Evolutionary conservation across 2,113 vertebrate species (phyloP), one percentile per base, ranked within the genome.

Genomic region (Megaceryle maxima): DNA sequence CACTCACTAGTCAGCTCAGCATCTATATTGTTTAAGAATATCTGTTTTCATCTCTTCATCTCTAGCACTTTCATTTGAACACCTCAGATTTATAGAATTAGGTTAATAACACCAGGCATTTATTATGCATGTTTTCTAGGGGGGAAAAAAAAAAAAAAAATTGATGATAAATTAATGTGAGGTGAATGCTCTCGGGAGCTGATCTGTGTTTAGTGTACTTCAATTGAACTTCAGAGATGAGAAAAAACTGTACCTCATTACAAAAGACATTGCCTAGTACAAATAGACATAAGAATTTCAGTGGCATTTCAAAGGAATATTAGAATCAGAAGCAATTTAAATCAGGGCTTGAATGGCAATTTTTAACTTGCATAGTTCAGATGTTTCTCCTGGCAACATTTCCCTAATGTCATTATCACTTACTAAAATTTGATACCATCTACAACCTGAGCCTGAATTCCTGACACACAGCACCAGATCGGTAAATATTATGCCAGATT

Each of bases 361-460:
- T 95, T 97, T 93, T 87, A 72, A 75, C 83, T 86, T 90, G 77
- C 94, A 96, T 95, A 95, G 82, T 81, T 96, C 46, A 90, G 83
- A 95, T 96, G 75, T 94, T 96, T 96, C 87, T 94, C 59, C 88
- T 94, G 95, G 89, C 91, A 96, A n/a, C 50, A 31, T 41, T 78
- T 79, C 76, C 60, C 48, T 55, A 60, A n/a, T 90, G 83, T 88
- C 85, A 94, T 96, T 95, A 96, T 96, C 95, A 95, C 94, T 94
- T 95, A 94, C 69, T 93, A 96, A 96, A 96, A 96, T 84, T 78
- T 13, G 77, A 97, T 96, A 96, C 86, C 53, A 88, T 95, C 94
- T 95, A 95, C 86, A 89, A 93, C 57, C 53, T 90, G 80, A 93
- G 88, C 83, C 79, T 84, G 95, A 96, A 96, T 96, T 94, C 95